These are phyloP conservation scores for Tenthredo notha DNA, from an alignment of 2,888 invertebrate genomes.

Conservation along the genomic window DNA sequence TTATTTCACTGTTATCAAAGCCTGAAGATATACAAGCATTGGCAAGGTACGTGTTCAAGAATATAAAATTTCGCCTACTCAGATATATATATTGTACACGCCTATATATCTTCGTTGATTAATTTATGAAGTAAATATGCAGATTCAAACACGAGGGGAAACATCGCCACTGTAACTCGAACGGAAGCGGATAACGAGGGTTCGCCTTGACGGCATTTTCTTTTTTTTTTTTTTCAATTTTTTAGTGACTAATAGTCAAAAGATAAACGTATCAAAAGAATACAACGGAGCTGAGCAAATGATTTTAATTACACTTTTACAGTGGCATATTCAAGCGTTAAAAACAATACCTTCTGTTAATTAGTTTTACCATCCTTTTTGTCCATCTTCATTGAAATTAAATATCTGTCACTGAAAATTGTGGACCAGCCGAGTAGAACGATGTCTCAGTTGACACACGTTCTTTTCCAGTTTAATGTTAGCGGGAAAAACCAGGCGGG, in stretches of 20 bases:
- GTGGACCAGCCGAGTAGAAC: not conserved
- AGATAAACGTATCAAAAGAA: conserved; percentile 20
- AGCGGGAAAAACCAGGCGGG: not conserved
- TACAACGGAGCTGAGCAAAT: not conserved
- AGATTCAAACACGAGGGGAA: conserved; percentile 24
- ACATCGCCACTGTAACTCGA: conserved; percentile 3
- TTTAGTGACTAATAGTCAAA: conserved; percentile 19
- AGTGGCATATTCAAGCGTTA: not conserved
- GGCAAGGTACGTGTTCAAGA: not conserved
- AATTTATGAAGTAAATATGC: conserved; percentile 31
- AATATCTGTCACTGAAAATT: not conserved
- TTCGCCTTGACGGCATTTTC: conserved; percentile 11
- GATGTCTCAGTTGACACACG: not conserved
- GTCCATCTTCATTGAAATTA: not conserved
- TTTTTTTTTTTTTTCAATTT: not conserved
- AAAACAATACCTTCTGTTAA: not conserved
- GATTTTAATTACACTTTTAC: conserved; percentile 13
- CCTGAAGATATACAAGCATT: not conserved
- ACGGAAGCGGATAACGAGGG: conserved; percentile 36
- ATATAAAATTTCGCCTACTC: not conserved
- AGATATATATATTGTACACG: not conserved
- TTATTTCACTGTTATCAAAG: not conserved
- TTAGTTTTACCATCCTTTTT: not conserved
- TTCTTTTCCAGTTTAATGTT: conserved; percentile 9
- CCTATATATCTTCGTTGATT: conserved; percentile 19